Evolutionary conservation across 37 sponge, comb jelly and placozoan genomes (phyloP).

Genomic region (Tethya wilhelma): DNA sequence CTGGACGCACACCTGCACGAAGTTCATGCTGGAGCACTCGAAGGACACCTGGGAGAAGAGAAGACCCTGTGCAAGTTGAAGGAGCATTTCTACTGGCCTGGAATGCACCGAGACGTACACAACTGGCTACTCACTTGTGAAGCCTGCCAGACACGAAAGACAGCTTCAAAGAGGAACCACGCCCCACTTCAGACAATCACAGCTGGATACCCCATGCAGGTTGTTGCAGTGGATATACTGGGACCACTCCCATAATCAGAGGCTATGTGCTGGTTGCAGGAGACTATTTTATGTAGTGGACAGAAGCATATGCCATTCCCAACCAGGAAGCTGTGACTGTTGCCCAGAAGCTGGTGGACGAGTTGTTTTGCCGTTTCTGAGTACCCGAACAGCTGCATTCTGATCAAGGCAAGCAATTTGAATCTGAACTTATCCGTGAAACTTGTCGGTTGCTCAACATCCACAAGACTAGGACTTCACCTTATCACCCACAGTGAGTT

Average conservation of each 20-base stretch:
- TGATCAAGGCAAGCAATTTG: slow-evolving; percentile 58
- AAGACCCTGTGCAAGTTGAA: not conserved
- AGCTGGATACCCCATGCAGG: slow-evolving; percentile 37
- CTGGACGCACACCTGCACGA: too few relatives aligned
- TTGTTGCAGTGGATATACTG: slow-evolving; percentile 51
- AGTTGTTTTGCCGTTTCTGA: slow-evolving; percentile 61
- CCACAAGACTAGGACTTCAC: slow-evolving; percentile 48
- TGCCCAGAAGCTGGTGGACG: slow-evolving; percentile 27
- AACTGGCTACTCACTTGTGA: slow-evolving; percentile 39
- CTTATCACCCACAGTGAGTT: slow-evolving; percentile 66
- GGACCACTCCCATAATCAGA: slow-evolving; percentile 46
- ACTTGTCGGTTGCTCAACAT: slow-evolving; percentile 34
- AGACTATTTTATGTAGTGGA: slow-evolving; percentile 61
- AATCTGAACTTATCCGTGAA: slow-evolving; percentile 32
- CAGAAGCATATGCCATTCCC: slow-evolving; percentile 61
- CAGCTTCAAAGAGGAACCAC: not conserved
- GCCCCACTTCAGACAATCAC: slow-evolving; percentile 38
- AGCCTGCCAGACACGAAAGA: slow-evolving; percentile 35
- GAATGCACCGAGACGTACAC: slow-evolving; percentile 9
- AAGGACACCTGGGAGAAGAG: slow-evolving; percentile 4
- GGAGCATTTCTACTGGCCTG: slow-evolving; percentile 5
- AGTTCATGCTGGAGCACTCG: not conserved
- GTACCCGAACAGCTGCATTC: slow-evolving; percentile 53
- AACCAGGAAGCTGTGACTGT: slow-evolving; percentile 63
- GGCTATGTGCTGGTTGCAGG: slow-evolving; percentile 39